phyloP scores from a whole-genome alignment of 1,140 invertebrate species.

The Sesamia nonagrioides region DNA sequence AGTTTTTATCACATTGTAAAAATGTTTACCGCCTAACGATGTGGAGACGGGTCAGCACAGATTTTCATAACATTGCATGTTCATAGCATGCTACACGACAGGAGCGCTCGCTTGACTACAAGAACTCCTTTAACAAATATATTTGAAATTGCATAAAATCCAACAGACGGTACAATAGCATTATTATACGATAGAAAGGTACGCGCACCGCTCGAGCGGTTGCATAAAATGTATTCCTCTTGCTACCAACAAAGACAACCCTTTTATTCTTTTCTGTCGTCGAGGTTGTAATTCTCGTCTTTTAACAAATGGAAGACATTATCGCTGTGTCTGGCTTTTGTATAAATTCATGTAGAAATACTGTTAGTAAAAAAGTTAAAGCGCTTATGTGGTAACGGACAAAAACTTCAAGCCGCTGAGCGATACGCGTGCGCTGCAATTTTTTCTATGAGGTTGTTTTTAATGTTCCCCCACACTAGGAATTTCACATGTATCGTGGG shows the following conservation, averaged over 20 bases:
- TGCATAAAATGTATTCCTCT: slow-evolving; percentile 72
- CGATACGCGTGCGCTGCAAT: slow-evolving; percentile 51
- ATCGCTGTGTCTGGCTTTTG: slow-evolving; percentile 76
- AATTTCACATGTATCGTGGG: too few relatives aligned
- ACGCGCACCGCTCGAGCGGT: slow-evolving; percentile 54
- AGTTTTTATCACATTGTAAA: too few relatives aligned
- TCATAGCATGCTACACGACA: neutral
- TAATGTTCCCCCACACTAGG: too few relatives aligned
- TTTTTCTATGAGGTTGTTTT: slow-evolving; percentile 33
- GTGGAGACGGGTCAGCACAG: too few relatives aligned
- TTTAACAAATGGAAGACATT: slow-evolving; percentile 82
- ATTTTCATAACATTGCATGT: neutral
- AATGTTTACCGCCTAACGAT: too few relatives aligned
- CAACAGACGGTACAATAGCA: slow-evolving; percentile 57
- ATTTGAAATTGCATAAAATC: slow-evolving; percentile 33
- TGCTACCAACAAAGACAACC: slow-evolving; percentile 71
- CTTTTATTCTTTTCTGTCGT: slow-evolving; percentile 74
- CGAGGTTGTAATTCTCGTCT: slow-evolving; percentile 72
- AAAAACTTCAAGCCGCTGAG: slow-evolving; percentile 54
- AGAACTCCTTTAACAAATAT: slow-evolving; percentile 15
- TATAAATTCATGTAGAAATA: slow-evolving; percentile 79
- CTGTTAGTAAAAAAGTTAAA: slow-evolving; percentile 77
- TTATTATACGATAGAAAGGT: slow-evolving; percentile 67
- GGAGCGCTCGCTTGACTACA: neutral
- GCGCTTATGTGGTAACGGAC: slow-evolving; percentile 64